These are phyloP conservation scores for Neoitamus cyanurus DNA, from an alignment of 2,888 invertebrate genomes.

Conservation along the genomic window DNA sequence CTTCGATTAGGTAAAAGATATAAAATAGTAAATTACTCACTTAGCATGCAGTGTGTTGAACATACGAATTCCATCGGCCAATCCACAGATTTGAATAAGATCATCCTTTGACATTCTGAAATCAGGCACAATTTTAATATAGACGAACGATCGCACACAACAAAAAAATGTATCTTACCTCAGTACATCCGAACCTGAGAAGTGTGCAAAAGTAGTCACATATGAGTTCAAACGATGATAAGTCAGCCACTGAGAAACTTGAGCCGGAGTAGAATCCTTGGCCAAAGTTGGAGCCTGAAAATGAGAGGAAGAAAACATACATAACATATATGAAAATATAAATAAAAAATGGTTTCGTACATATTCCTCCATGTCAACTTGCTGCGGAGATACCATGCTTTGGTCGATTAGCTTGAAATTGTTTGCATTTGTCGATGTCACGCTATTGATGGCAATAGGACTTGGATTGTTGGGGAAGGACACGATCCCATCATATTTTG, in stretches of 20 bases:
- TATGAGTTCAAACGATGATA: constrained; percentile 82
- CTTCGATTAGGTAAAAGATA: not conserved
- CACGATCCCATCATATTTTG: constrained; percentile 65
- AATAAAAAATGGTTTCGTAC: constrained; percentile 56
- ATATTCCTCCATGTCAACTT: constrained; percentile 64
- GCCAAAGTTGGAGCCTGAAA: constrained; percentile 70
- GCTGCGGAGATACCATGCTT: constrained; percentile 64
- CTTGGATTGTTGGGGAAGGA: constrained; percentile 60
- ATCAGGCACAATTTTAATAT: constrained; percentile 42
- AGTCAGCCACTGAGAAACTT: constrained; percentile 84
- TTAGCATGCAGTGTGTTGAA: constrained; percentile 90
- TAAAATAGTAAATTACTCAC: constrained; percentile 68
- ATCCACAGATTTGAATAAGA: constrained; percentile 92
- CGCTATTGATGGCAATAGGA: constrained; percentile 65
- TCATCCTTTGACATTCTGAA: constrained; percentile 85
- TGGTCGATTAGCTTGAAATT: constrained; percentile 65
- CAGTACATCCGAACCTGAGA: constrained; percentile 89
- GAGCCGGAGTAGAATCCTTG: constrained; percentile 75
- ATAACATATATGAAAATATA: not conserved
- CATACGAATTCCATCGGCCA: constrained; percentile 93
- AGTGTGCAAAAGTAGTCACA: constrained; percentile 82
- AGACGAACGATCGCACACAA: not conserved
- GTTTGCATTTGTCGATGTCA: constrained; percentile 66
- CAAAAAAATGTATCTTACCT: constrained; percentile 66
- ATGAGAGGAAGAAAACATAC: not conserved